These are phyloP conservation scores for Chloroceryle aenea DNA, from an alignment of 2,113 vertebrate species.

Conservation along the genomic window DNA sequence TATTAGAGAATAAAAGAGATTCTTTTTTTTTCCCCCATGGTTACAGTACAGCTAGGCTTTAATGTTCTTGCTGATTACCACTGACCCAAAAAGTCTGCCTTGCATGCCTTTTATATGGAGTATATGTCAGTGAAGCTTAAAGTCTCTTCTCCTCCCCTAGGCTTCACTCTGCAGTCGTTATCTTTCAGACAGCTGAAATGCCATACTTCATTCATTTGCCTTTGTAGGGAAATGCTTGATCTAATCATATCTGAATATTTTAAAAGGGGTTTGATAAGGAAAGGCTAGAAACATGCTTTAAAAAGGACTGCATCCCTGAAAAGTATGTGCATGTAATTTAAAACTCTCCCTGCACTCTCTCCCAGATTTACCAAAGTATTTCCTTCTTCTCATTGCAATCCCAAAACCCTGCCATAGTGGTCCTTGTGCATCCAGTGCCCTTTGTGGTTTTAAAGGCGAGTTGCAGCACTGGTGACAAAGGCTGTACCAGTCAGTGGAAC, in stretches of 20 bases:
- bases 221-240: conserved; percentile 61
- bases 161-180: conserved; percentile 52
- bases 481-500: not conserved
- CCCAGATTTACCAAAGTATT: not conserved
- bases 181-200: conserved; percentile 69
- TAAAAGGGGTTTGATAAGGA: conserved; percentile 10
- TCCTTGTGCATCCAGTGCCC: not conserved
- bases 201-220: conserved; percentile 35
- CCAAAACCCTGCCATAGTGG: not conserved
- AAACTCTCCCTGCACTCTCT: not conserved
- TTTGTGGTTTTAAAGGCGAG: not conserved
- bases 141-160: conserved; percentile 65
- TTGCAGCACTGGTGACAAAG: not conserved
- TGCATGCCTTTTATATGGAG: conserved; percentile 60
- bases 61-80: conserved; percentile 68
- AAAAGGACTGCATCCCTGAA: conserved; percentile 16
- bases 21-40: conserved; percentile 28
- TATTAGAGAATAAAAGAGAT: conserved; percentile 24
- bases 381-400: not conserved
- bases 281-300: conserved; percentile 34
- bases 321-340: not conserved
- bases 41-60: conserved; percentile 55
- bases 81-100: conserved; percentile 72
- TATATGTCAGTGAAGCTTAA: conserved; percentile 67
- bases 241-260: conserved; percentile 68